Percentiles rank a stretch among this genome's conserved stretches.
phyloP scores from a whole-genome alignment of 2,888 invertebrate genomes.

The Xanthia icteritia region DNA sequence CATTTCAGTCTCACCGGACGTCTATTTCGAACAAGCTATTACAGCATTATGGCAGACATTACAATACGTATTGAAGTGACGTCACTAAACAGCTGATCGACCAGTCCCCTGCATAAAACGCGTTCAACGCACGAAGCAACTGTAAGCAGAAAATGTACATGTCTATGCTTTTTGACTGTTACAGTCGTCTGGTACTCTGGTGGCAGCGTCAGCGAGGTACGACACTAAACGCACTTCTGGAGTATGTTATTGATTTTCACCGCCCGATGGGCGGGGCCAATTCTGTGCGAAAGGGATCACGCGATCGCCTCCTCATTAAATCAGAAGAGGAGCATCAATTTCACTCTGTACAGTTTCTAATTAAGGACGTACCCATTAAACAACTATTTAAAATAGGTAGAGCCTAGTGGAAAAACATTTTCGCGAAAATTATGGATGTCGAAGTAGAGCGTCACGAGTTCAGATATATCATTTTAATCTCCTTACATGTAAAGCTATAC shows the following conservation, averaged over 20 bases:
- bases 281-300: constrained; percentile 89
- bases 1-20: constrained; percentile 24
- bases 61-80: constrained; percentile 53
- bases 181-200: constrained; percentile 70
- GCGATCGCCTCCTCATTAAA: constrained; percentile 88
- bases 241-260: constrained; percentile 90
- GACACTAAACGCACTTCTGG: constrained; percentile 89
- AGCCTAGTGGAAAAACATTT: constrained; percentile 85
- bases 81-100: constrained; percentile 64
- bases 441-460: constrained; percentile 77
- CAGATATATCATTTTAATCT: constrained; percentile 68
- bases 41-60: constrained; percentile 39
- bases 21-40: constrained; percentile 29
- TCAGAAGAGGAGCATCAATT: constrained; percentile 87
- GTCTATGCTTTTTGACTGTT: constrained; percentile 68
- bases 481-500: constrained; percentile 60
- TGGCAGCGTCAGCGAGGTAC: constrained; percentile 85
- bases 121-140: constrained; percentile 39
- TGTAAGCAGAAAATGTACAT: constrained; percentile 61
- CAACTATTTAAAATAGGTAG: constrained; percentile 89
- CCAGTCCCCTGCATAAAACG: constrained; percentile 48
- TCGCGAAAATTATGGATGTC: constrained; percentile 81
- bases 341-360: constrained; percentile 86
- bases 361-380: constrained; percentile 90
- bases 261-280: constrained; percentile 88